A percentile compares a stretch with the other conserved stretches of the same genome.
phyloP scores from a whole-genome alignment of 2,888 invertebrate species.

The Unio pictorum region DNA sequence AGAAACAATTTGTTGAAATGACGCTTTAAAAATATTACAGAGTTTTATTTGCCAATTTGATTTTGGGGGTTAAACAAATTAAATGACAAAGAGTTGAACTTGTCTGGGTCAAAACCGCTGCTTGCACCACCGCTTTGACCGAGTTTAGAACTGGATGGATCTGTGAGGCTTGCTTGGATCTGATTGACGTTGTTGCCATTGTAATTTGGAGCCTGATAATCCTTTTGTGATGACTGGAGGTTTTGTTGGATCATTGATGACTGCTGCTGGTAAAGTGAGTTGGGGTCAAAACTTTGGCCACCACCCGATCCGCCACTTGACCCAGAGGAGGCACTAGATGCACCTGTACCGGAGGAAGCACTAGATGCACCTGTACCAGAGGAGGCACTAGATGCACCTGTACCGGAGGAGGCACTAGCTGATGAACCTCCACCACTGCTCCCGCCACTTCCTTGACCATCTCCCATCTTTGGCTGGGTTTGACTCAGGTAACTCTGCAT shows the following conservation, averaged over 20 bases:
- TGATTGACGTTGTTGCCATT: conserved; percentile 43
- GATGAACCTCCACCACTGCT: conserved; percentile 2
- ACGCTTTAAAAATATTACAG: too few relatives aligned
- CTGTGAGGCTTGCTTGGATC: conserved; percentile 32
- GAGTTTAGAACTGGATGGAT: conserved; percentile 33
- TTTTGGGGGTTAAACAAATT: conserved; percentile 36
- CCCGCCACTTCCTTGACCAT: background rate
- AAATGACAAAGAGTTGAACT: conserved; percentile 30
- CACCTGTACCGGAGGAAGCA: too few relatives aligned
- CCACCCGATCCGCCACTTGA: conserved; percentile 7
- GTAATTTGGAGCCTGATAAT: conserved; percentile 20
- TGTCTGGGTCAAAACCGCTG: conserved; percentile 35
- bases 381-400: too few relatives aligned
- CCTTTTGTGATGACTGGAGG: too few relatives aligned
- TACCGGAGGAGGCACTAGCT: too few relatives aligned
- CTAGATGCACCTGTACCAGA: background rate
- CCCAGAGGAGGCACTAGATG: background rate
- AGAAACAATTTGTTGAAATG: too few relatives aligned
- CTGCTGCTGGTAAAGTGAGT: conserved; percentile 34
- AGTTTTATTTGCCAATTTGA: conserved; percentile 16
- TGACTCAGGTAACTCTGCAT: too few relatives aligned
- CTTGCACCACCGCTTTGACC: conserved; percentile 29
- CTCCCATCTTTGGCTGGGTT: too few relatives aligned
- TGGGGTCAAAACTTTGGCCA: conserved; percentile 39
- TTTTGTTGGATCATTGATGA: background rate